phyloP scores from a whole-genome alignment of 2,113 vertebrate genomes.

The Indicator maculatus region DNA sequence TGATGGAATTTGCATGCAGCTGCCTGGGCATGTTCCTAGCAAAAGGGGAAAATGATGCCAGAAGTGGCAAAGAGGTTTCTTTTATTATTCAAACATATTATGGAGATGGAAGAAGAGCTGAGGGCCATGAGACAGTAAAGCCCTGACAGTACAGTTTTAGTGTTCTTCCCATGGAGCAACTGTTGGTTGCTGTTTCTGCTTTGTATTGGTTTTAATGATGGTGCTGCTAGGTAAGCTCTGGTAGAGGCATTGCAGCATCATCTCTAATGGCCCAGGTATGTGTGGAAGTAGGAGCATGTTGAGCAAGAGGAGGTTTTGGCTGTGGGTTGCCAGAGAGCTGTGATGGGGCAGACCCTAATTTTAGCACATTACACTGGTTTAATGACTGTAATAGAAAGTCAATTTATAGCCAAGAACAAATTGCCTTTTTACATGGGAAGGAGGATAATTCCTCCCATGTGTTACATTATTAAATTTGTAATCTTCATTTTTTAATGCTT shows the following conservation, averaged over 20 bases:
- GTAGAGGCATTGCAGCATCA: neutral
- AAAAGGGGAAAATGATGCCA: neutral
- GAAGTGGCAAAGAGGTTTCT: neutral
- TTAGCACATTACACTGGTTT: constrained; percentile 29
- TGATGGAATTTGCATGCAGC: neutral
- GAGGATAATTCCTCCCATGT: constrained; percentile 59
- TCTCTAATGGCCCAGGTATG: neutral
- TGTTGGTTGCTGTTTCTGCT: neutral
- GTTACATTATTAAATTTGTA: constrained; percentile 80
- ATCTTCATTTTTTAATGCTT: constrained; percentile 77
- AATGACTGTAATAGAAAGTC: constrained; percentile 59
- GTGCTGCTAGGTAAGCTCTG: neutral
- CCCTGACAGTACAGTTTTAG: neutral
- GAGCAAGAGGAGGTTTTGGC: neutral
- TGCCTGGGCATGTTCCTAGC: accelerated
- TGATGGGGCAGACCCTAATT: constrained; percentile 30
- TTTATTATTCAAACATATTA: neutral
- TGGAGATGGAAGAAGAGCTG: neutral
- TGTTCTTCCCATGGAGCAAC: neutral
- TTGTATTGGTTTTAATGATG: neutral
- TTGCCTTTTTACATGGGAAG: constrained; percentile 66
- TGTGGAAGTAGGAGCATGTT: neutral
- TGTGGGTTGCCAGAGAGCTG: neutral
- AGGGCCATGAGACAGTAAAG: neutral
- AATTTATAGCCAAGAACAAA: constrained; percentile 68